A percentile compares a stretch with the other conserved stretches of the same genome.
These are phyloP conservation scores for Clavelina lepadiformis DNA, from an alignment of 23 tunicate species.

Conservation along the genomic window DNA sequence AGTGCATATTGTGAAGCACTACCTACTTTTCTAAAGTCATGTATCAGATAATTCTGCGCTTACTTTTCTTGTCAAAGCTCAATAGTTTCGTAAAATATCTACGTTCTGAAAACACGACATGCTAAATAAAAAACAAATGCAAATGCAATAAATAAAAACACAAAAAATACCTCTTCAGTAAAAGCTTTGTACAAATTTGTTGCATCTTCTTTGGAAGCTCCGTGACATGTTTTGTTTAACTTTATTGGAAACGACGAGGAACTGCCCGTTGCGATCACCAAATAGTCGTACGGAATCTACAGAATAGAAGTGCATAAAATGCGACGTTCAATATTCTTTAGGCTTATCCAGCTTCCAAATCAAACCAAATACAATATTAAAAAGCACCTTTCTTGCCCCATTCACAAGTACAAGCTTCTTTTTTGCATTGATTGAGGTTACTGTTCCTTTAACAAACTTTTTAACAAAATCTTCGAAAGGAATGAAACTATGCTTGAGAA, in stretches of 20 bases:
- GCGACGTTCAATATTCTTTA: not conserved
- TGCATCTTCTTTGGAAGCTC: conserved; percentile 17
- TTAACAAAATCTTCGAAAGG: conserved; percentile 9
- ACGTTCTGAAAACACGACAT: too few relatives aligned
- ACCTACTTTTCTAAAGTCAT: too few relatives aligned
- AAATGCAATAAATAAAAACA: not conserved
- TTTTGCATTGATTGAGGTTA: conserved; percentile 12
- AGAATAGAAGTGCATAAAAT: not conserved
- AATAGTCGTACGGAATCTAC: conserved; percentile 13
- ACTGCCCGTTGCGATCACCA: conserved; percentile 52
- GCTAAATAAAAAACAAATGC: too few relatives aligned
- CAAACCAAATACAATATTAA: too few relatives aligned
- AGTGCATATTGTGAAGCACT: too few relatives aligned
- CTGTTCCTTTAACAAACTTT: not conserved
- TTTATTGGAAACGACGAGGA: conserved; percentile 42
- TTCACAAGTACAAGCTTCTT: not conserved
- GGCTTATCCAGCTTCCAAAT: not conserved
- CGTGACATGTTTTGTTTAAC: not conserved
- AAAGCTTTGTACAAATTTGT: conserved; percentile 30
- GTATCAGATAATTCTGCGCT: too few relatives aligned
- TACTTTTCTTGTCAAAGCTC: too few relatives aligned
- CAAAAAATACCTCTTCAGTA: conserved; percentile 17
- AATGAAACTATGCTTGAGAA: conserved; percentile 9
- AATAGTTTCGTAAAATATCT: too few relatives aligned
- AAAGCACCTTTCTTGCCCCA: too few relatives aligned